Conservation (phyloP, 2,888 invertebrate species). For the Drosophila trichaetosa region DNA sequence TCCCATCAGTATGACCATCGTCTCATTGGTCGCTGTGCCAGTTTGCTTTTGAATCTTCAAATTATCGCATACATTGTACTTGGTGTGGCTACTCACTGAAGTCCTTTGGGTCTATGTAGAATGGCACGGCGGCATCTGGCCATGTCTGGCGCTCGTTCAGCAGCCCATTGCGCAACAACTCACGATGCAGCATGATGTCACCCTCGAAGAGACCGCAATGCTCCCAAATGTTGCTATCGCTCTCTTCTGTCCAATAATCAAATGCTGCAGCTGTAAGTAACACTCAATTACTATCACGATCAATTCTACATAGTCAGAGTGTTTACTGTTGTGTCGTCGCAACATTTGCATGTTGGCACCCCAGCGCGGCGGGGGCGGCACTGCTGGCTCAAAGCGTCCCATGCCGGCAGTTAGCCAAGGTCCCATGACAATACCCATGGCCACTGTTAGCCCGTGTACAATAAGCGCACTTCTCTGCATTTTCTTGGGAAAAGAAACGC, state of each 20-base stretch:
- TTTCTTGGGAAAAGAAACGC: slow-evolving; percentile 62
- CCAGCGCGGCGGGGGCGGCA: slow-evolving; percentile 80
- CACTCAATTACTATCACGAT: neutral
- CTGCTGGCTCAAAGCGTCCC: slow-evolving; percentile 60
- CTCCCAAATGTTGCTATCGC: slow-evolving; percentile 86
- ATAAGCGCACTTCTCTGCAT: slow-evolving; percentile 55
- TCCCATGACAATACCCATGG: slow-evolving; percentile 18
- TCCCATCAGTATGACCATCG: slow-evolving; percentile 86
- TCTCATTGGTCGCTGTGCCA: slow-evolving; percentile 83
- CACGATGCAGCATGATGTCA: slow-evolving; percentile 86
- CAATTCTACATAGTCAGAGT: slow-evolving; percentile 31
- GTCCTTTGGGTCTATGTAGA: slow-evolving; percentile 86
- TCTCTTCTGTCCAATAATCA: slow-evolving; percentile 85
- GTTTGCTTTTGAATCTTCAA: slow-evolving; percentile 26
- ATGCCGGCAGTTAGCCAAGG: slow-evolving; percentile 7
- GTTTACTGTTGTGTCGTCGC: slow-evolving; percentile 82
- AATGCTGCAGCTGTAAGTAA: slow-evolving; percentile 79
- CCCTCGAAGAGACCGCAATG: slow-evolving; percentile 87
- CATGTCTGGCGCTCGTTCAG: slow-evolving; percentile 85
- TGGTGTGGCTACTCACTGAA: slow-evolving; percentile 85
- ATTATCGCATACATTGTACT: slow-evolving; percentile 10
- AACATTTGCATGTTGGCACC: slow-evolving; percentile 81
- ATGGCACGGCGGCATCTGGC: slow-evolving; percentile 86
- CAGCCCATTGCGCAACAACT: slow-evolving; percentile 84
- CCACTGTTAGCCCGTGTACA: slow-evolving; percentile 16